These are phyloP conservation scores for Brassicogethes aeneus DNA, from an alignment of 2,888 invertebrate genomes.

Conservation along the genomic window DNA sequence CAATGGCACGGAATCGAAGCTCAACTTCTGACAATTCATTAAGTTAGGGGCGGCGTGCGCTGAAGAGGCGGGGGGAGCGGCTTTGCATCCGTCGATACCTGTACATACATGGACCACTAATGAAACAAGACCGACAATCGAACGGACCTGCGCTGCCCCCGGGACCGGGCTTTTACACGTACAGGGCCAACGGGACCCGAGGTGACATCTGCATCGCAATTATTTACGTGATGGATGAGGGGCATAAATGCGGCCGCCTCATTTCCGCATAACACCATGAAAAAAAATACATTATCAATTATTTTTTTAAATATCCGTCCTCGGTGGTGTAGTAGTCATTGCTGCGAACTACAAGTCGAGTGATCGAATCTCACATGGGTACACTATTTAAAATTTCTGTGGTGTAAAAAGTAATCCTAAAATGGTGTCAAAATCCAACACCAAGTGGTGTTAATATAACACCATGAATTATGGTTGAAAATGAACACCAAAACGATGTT, in stretches of 20 bases:
- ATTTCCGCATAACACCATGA: too few species aligned
- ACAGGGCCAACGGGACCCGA: constrained; percentile 20
- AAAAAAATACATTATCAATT: too few species aligned
- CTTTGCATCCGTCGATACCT: constrained; percentile 17
- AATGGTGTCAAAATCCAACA: too few species aligned
- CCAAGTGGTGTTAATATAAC: too few species aligned
- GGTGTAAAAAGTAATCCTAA: too few species aligned
- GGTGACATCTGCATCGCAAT: constrained; percentile 17
- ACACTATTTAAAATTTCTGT: too few species aligned
- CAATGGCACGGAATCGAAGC: not conserved
- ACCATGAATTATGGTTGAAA: too few species aligned
- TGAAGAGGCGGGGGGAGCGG: constrained; percentile 14
- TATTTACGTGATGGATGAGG: constrained; percentile 18
- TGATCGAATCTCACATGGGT: too few species aligned
- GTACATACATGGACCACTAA: constrained; percentile 32
- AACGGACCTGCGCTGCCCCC: not conserved
- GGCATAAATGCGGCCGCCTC: too few species aligned
- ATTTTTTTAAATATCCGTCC: too few species aligned
- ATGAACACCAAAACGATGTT: too few species aligned
- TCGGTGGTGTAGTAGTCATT: not conserved
- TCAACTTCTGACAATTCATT: not conserved
- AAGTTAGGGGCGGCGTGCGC: not conserved
- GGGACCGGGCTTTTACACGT: constrained; percentile 12
- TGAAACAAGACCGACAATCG: constrained; percentile 35
- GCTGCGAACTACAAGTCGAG: too few species aligned